phyloP scores from a whole-genome alignment of 1,140 invertebrate genomes.

The Triops cancriformis region DNA sequence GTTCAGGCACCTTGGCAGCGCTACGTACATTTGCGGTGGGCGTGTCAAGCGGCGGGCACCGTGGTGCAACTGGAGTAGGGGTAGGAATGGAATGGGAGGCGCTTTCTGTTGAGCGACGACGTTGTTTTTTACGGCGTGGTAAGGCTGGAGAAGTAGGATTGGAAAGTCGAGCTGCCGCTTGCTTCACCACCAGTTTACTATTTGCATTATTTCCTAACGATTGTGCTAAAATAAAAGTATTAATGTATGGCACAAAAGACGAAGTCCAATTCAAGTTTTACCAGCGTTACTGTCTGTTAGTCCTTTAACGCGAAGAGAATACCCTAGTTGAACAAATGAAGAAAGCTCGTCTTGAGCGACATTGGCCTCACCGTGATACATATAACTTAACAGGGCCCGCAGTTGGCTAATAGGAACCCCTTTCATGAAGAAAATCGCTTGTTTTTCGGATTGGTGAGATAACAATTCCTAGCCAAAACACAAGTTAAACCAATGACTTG shows the following conservation, averaged over 20 bases:
- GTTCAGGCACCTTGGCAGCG: neutral
- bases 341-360: slow-evolving; percentile 71
- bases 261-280: slow-evolving; percentile 32
- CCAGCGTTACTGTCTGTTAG: slow-evolving; percentile 45
- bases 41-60: neutral
- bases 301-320: slow-evolving; percentile 70
- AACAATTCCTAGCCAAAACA: slow-evolving; percentile 22
- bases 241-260: no score
- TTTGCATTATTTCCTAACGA: neutral
- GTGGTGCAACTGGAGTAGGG: neutral
- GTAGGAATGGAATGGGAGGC: neutral
- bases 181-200: neutral
- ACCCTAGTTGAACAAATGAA: slow-evolving; percentile 68
- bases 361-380: slow-evolving; percentile 55
- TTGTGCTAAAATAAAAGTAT: neutral
- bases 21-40: neutral
- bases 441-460: slow-evolving; percentile 21
- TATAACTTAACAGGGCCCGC: slow-evolving; percentile 48
- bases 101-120: neutral
- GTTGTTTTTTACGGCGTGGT: neutral
- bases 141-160: neutral
- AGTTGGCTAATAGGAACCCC: slow-evolving; percentile 66
- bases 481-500: neutral
- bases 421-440: slow-evolving; percentile 49
- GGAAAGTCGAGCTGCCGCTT: neutral